Evolutionary conservation across 2,797 vertebrate genomes (phyloP).

Genomic region (Calcarius lapponicus): DNA sequence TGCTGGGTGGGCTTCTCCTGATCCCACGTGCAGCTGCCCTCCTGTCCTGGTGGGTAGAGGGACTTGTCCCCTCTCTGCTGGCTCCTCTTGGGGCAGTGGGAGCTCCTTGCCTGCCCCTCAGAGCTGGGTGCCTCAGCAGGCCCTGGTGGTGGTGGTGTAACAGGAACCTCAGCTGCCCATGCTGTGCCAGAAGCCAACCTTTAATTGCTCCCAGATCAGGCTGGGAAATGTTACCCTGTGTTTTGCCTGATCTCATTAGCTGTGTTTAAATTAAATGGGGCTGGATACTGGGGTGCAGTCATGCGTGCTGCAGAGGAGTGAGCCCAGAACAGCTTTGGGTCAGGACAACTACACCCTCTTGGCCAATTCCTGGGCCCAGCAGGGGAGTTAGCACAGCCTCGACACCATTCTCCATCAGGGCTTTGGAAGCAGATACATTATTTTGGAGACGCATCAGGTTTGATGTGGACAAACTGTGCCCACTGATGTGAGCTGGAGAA

Average conservation of each 20-base stretch:
- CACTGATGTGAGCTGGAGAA: neutral
- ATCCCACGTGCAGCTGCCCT: neutral
- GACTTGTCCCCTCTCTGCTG: neutral
- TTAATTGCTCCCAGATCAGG: neutral
- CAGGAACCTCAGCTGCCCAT: neutral
- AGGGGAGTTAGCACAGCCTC: neutral
- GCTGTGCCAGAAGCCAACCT: neutral
- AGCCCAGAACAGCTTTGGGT: neutral
- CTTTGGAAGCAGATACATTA: neutral
- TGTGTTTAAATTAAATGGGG: neutral
- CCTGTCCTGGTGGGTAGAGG: neutral
- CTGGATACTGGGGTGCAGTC: neutral
- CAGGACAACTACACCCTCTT: neutral
- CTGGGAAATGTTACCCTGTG: neutral
- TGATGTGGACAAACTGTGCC: neutral
- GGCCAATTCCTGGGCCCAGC: neutral
- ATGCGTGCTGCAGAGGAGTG: fast-evolving
- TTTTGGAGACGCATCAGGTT: neutral
- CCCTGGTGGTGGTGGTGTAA: neutral
- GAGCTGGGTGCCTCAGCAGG: neutral
- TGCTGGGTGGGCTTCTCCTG: neutral
- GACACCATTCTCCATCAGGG: neutral
- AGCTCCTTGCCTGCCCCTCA: neutral
- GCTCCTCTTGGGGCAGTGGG: fast-evolving
- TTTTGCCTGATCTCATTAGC: neutral